Conservation (phyloP, 2,797 vertebrate genomes). For the Pogonophryne albipinna region DNA sequence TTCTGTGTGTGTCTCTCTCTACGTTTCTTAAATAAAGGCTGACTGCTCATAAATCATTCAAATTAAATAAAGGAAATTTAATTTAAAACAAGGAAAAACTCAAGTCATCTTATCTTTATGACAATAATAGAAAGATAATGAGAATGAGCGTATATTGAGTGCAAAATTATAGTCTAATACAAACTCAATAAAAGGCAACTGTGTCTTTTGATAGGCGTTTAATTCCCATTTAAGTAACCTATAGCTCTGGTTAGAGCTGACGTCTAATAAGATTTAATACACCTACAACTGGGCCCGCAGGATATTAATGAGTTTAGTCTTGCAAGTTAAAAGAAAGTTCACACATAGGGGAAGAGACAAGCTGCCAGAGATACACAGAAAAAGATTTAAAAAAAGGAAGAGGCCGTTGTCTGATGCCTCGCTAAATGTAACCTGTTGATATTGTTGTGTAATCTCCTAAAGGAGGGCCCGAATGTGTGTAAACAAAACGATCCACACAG, state of each 20-base stretch:
- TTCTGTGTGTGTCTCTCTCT: background rate
- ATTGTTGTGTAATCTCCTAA: background rate
- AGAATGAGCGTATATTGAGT: background rate
- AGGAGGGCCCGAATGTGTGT: background rate
- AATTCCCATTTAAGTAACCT: slow-evolving; percentile 18
- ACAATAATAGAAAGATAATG: background rate
- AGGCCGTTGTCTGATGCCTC: slow-evolving; percentile 5
- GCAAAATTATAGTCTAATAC: background rate
- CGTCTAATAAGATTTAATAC: slow-evolving; percentile 7
- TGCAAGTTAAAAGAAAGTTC: background rate
- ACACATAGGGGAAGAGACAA: slow-evolving; percentile 1
- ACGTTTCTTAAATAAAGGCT: background rate
- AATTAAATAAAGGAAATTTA: background rate
- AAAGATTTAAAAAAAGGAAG: slow-evolving; percentile 7
- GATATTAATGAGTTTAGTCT: background rate
- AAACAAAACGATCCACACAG: slow-evolving; percentile 7
- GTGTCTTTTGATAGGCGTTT: background rate
- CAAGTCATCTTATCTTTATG: background rate
- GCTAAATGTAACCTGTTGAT: background rate
- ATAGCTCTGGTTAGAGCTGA: background rate
- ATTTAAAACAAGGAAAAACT: slow-evolving; percentile 14
- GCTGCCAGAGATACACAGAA: slow-evolving; percentile 1
- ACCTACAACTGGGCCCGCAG: background rate
- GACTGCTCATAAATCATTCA: background rate
- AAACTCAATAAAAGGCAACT: slow-evolving; percentile 12